Percentiles rank a stretch among this genome's conserved stretches.
phyloP scores from a whole-genome alignment of 2,797 vertebrate genomes.

The Sebastes matsubarae region DNA sequence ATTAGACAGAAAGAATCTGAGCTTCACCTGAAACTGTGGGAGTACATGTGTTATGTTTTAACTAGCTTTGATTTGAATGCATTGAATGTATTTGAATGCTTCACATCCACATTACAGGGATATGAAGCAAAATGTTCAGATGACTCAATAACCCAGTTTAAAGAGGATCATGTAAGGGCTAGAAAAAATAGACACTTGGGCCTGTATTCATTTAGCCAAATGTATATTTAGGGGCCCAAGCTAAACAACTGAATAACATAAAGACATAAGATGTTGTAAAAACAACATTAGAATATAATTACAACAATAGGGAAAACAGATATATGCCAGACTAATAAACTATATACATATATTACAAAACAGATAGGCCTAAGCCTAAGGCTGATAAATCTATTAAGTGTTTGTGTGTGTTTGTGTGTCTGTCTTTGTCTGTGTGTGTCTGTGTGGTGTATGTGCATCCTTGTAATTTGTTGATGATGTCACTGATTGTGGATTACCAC shows the following conservation, averaged over 20 bases:
- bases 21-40: not conserved
- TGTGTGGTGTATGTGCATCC: not conserved
- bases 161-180: not conserved
- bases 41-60: not conserved
- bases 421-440: too few species aligned
- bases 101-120: not conserved
- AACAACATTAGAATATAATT: not conserved
- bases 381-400: not conserved
- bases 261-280: not conserved
- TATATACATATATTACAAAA: not conserved
- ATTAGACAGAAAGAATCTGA: not conserved
- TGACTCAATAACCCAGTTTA: not conserved
- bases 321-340: not conserved
- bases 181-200: not conserved
- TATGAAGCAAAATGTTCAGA: not conserved
- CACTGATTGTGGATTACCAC: not conserved
- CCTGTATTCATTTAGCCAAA: not conserved
- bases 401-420: not conserved
- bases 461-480: not conserved
- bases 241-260: not conserved
- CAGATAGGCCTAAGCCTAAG: not conserved
- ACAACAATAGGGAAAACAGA: not conserved
- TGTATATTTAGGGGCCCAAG: not conserved
- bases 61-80: not conserved
- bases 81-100: not conserved